phyloP scores from a whole-genome alignment of 2,113 vertebrate species.

The Gymnorhina tibicen region DNA sequence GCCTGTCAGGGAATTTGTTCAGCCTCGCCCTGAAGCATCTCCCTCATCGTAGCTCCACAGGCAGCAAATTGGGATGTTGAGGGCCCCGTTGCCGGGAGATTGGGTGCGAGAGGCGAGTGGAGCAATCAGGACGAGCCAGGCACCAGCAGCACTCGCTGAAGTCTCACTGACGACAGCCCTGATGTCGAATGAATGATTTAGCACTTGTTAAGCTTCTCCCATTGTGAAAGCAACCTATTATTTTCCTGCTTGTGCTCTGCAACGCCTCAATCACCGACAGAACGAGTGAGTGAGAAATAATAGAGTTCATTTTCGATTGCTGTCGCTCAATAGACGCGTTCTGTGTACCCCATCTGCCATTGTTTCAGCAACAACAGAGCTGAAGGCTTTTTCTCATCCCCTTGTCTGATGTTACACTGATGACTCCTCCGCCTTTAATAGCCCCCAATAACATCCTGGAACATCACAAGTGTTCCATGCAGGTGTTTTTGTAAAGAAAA shows the following conservation, averaged over 20 bases:
- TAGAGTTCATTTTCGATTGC: slow-evolving; percentile 72
- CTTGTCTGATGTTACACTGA: not conserved
- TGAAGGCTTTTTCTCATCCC: not conserved
- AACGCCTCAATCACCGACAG: slow-evolving; percentile 79
- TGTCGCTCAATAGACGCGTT: slow-evolving; percentile 2
- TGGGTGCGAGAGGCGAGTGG: slow-evolving; percentile 63
- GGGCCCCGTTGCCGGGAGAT: slow-evolving; percentile 60
- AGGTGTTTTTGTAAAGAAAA: not conserved
- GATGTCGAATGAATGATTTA: slow-evolving; percentile 64
- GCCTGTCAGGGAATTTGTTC: not conserved
- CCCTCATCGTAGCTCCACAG: slow-evolving; percentile 35
- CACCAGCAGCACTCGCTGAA: slow-evolving; percentile 50
- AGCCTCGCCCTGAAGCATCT: slow-evolving; percentile 35
- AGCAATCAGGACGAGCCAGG: slow-evolving; percentile 54
- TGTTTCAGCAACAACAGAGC: slow-evolving; percentile 22
- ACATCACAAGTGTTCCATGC: not conserved
- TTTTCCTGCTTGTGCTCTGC: slow-evolving; percentile 69
- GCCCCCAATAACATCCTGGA: not conserved
- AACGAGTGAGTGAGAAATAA: slow-evolving; percentile 76
- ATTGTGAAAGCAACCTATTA: slow-evolving; percentile 78
- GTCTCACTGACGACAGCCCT: slow-evolving; percentile 42
- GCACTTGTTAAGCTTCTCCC: slow-evolving; percentile 77
- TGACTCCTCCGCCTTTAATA: not conserved
- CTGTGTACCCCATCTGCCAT: not conserved
- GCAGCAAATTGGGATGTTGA: slow-evolving; percentile 75